These are phyloP conservation scores for Calidris pugnax DNA, from an alignment of 2,113 vertebrate species.

Conservation along the genomic window DNA sequence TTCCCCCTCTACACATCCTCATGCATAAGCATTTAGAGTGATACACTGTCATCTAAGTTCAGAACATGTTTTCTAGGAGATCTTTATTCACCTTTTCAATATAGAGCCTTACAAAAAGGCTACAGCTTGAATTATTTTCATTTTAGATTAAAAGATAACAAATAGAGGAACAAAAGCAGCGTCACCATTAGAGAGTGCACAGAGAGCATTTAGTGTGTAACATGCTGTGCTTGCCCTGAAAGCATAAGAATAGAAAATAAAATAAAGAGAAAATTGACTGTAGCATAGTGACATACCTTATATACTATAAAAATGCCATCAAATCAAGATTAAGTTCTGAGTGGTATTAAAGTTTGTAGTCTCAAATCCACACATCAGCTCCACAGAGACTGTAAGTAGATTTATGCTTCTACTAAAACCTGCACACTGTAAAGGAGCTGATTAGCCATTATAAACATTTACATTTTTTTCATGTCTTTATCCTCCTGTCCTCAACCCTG, in stretches of 20 bases:
- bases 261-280: conserved; percentile 13
- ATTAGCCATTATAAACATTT: not conserved
- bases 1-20: not conserved
- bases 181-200: not conserved
- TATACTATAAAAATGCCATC: not conserved
- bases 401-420: not conserved
- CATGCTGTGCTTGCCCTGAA: not conserved
- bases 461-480: not conserved
- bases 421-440: not conserved
- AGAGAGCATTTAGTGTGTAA: not conserved
- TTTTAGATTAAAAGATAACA: conserved; percentile 17
- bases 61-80: not conserved
- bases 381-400: not conserved
- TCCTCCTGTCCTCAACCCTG: not conserved
- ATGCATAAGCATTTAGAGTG: not conserved
- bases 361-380: not conserved
- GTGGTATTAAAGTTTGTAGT: not conserved
- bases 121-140: not conserved
- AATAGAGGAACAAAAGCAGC: conserved; percentile 26
- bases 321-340: not conserved
- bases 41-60: not conserved
- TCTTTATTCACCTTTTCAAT: conserved; percentile 15
- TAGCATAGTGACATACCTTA: not conserved
- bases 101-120: not conserved
- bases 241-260: not conserved